A percentile compares a stretch with the other conserved stretches of the same genome.
Evolutionary conservation across 64 coral and sea anemone genomes (phyloP).

Genomic region (Astreopora myriophthalma): DNA sequence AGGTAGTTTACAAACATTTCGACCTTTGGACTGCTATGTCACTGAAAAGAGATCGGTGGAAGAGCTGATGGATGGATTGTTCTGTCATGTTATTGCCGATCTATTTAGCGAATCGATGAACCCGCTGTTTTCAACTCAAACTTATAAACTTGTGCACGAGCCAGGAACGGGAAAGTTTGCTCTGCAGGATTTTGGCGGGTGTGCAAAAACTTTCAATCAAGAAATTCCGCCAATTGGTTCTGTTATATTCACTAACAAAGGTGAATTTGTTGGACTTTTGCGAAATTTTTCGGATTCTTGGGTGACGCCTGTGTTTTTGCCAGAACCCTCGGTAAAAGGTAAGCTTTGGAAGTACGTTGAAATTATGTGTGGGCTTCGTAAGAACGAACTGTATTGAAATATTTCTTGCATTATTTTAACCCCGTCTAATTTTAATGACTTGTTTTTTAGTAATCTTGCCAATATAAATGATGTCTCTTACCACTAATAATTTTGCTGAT

Average conservation of each 20-base stretch:
- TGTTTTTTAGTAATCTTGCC: neutral
- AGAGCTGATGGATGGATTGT: constrained; percentile 22
- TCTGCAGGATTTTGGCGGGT: constrained; percentile 12
- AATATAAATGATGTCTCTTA: neutral
- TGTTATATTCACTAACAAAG: constrained; percentile 44
- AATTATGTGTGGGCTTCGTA: neutral
- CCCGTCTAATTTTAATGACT: neutral
- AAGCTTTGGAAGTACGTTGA: neutral
- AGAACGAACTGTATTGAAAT: neutral
- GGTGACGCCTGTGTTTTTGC: constrained; percentile 5
- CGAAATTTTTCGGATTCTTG: neutral
- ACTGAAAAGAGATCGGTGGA: neutral
- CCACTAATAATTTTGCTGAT: neutral
- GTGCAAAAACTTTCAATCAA: neutral
- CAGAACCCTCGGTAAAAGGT: neutral
- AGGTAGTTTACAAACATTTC: constrained; percentile 80
- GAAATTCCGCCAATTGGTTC: constrained; percentile 23
- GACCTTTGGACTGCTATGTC: constrained; percentile 68
- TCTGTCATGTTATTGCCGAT: constrained; percentile 50
- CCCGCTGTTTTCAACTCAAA: constrained; percentile 28
- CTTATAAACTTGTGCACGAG: constrained; percentile 40
- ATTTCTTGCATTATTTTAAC: neutral
- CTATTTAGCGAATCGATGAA: constrained; percentile 17
- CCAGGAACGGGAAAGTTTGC: neutral
- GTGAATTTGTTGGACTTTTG: constrained; percentile 42